A percentile compares a stretch with the other conserved stretches of the same genome.
Evolutionary conservation across 2,113 vertebrate genomes (phyloP).

Genomic region (Monarcha castaneiventris): DNA sequence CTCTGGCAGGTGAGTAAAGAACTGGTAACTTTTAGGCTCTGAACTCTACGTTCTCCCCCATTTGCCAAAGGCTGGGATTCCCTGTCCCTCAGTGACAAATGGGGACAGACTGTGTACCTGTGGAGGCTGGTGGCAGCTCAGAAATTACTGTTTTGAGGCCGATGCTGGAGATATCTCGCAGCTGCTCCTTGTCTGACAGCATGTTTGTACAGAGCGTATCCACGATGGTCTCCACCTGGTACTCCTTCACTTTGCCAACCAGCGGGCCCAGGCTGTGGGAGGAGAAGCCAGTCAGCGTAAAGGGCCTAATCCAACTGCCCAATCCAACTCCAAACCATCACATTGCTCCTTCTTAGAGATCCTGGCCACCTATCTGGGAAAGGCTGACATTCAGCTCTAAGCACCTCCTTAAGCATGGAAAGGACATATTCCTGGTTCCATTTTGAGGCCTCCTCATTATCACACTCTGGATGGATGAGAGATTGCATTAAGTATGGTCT

Average conservation of each 20-base stretch:
- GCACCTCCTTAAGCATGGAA: background rate
- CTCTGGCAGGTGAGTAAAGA: background rate
- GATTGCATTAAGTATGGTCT: background rate
- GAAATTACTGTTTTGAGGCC: slow-evolving; percentile 91
- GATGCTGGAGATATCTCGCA: slow-evolving; percentile 93
- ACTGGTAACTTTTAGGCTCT: background rate
- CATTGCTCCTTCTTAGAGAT: background rate
- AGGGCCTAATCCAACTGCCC: background rate
- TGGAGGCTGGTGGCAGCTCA: slow-evolving; percentile 82
- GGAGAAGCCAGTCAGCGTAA: background rate
- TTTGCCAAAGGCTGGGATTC: background rate
- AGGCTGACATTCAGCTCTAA: background rate
- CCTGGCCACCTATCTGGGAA: background rate
- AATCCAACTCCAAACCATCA: background rate
- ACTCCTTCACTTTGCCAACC: slow-evolving; percentile 94
- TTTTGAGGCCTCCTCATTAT: background rate
- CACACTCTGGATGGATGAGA: background rate
- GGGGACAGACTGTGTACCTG: slow-evolving; percentile 72
- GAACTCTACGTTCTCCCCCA: accelerated
- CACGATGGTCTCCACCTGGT: slow-evolving; percentile 94
- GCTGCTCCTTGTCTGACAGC: slow-evolving; percentile 91
- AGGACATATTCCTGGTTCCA: background rate
- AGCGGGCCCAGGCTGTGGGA: slow-evolving; percentile 85
- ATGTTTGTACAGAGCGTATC: slow-evolving; percentile 91
- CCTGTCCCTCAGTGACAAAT: accelerated